phyloP scores from a whole-genome alignment of 2,888 invertebrate species.

The Thumatha senex region DNA sequence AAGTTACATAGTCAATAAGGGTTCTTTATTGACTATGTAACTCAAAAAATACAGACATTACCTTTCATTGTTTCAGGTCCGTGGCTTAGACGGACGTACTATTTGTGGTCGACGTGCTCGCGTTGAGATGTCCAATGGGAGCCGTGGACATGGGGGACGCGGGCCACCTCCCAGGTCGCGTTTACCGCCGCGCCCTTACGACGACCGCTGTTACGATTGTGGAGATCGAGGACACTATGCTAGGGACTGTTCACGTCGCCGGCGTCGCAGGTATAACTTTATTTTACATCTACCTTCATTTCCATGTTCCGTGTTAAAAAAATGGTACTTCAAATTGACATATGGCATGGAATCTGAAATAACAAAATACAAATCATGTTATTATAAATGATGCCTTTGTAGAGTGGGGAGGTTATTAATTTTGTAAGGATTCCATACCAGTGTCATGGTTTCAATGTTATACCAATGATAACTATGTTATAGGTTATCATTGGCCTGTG shows the following conservation, averaged over 20 bases:
- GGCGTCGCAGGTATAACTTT: constrained; percentile 81
- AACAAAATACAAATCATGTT: constrained; percentile 1
- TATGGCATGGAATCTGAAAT: constrained; percentile 58
- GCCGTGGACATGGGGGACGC: constrained; percentile 82
- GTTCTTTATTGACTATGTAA: too few relatives aligned
- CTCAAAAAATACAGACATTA: too few relatives aligned
- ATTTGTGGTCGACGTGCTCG: constrained; percentile 95
- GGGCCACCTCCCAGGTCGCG: constrained; percentile 84
- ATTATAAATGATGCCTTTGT: too few relatives aligned
- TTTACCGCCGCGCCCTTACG: constrained; percentile 92
- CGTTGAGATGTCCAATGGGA: constrained; percentile 96
- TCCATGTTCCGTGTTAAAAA: constrained; percentile 3
- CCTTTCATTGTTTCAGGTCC: constrained; percentile 49
- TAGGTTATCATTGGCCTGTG: constrained; percentile 84
- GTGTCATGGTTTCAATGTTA: constrained; percentile 64
- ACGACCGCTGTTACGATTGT: constrained; percentile 97
- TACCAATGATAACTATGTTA: constrained; percentile 84
- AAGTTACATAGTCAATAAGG: too few relatives aligned
- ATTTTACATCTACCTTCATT: constrained; percentile 11
- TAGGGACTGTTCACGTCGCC: constrained; percentile 92
- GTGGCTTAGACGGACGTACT: constrained; percentile 89
- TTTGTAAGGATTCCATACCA: constrained; percentile 70
- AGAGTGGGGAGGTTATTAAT: too few relatives aligned
- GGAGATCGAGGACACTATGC: constrained; percentile 97
- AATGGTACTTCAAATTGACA: constrained; percentile 15